Evolutionary conservation across 1,140 invertebrate genomes (phyloP).

Genomic region (Muscidifurax raptorellus): DNA sequence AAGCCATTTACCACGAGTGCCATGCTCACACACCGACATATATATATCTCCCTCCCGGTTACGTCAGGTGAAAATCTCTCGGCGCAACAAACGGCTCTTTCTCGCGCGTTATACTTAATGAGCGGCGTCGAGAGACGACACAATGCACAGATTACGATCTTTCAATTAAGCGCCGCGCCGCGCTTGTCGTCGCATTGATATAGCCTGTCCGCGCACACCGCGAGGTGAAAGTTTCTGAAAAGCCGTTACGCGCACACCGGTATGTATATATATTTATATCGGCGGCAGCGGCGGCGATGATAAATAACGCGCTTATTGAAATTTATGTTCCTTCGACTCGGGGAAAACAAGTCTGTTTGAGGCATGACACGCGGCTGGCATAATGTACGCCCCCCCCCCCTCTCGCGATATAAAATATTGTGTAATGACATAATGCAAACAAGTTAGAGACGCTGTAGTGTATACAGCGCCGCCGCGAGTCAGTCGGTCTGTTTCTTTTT

Average conservation of each 20-base stretch:
- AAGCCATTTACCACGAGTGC: not conserved
- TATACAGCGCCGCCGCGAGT: not conserved
- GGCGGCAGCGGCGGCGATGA: slow-evolving; percentile 12
- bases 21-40: not conserved
- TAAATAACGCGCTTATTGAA: slow-evolving; percentile 51
- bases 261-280: not conserved
- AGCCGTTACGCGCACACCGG: not conserved
- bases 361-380: slow-evolving; percentile 48
- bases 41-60: not conserved
- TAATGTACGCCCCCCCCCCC: slow-evolving; percentile 39
- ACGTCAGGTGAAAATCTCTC: slow-evolving; percentile 21
- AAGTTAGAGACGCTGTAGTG: slow-evolving; percentile 20
- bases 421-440: slow-evolving; percentile 55
- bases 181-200: slow-evolving; percentile 30
- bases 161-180: slow-evolving; percentile 46
- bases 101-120: slow-evolving; percentile 18
- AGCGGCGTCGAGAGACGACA: not conserved
- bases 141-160: slow-evolving; percentile 44
- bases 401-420: slow-evolving; percentile 54
- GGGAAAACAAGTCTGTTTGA: slow-evolving; percentile 49
- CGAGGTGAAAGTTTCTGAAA: slow-evolving; percentile 45
- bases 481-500: not conserved
- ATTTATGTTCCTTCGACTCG: slow-evolving; percentile 43
- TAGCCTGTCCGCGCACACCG: slow-evolving; percentile 5
- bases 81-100: not conserved